Percentiles rank a stretch among this genome's conserved stretches.
Evolutionary conservation across 2,113 vertebrate genomes (phyloP).

Genomic region (Picathartes gymnocephalus): DNA sequence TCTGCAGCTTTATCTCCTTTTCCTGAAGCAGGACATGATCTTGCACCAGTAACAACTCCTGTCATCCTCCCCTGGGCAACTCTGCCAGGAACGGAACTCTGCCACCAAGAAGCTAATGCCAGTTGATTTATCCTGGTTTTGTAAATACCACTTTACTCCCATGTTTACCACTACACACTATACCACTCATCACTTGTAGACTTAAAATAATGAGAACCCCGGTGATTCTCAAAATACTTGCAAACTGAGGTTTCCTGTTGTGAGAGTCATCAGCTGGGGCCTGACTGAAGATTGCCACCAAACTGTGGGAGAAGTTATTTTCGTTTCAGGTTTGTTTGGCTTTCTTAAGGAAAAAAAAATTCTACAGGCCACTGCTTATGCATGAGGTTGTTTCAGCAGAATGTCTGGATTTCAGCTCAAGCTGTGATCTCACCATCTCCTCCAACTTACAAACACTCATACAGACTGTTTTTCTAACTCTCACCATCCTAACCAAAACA

Average conservation of each 20-base stretch:
- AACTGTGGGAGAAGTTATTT: neutral
- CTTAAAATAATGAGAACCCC: conserved; percentile 4
- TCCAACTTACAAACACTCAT: conserved; percentile 8
- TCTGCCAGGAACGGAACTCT: neutral
- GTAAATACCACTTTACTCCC: neutral
- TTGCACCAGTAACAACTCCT: neutral
- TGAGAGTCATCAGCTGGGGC: neutral
- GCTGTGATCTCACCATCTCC: conserved; percentile 42
- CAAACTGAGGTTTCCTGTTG: conserved; percentile 6
- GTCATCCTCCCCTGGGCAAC: neutral
- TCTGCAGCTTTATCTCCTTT: neutral
- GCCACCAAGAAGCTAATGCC: neutral
- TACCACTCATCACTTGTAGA: neutral
- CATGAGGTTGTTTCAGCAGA: neutral
- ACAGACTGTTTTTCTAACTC: conserved; percentile 37
- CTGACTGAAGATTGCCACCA: neutral
- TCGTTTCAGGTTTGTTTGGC: conserved; percentile 15
- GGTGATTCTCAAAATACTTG: conserved; percentile 24
- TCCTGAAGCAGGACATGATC: neutral
- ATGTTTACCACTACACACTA: neutral
- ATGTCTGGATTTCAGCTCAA: conserved; percentile 14
- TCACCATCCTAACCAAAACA: conserved; percentile 47
- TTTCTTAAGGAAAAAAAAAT: neutral
- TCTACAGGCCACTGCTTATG: neutral
- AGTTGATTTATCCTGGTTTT: neutral